These are phyloP conservation scores for Cerastoderma edule DNA, from an alignment of 2,888 invertebrate species.

Conservation along the genomic window DNA sequence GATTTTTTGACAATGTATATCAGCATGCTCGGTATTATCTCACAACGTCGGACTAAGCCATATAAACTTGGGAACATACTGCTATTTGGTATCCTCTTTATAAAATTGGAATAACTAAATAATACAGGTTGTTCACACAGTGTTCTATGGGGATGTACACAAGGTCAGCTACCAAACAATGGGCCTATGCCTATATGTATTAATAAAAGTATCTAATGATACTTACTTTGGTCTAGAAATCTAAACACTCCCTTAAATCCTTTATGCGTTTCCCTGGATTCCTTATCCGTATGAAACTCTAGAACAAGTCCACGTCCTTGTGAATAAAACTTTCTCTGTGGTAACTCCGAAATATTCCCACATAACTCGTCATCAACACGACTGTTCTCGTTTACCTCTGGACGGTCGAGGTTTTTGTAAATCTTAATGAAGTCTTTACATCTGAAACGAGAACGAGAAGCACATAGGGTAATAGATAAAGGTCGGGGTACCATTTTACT, in stretches of 20 bases:
- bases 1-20: too few relatives aligned
- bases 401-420: constrained; percentile 79
- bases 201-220: neutral
- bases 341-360: constrained; percentile 77
- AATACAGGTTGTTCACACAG: too few relatives aligned
- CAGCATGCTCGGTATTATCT: too few relatives aligned
- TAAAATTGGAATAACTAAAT: too few relatives aligned
- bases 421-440: constrained; percentile 81
- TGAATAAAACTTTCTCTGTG: constrained; percentile 79
- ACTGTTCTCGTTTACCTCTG: constrained; percentile 81
- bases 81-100: too few relatives aligned
- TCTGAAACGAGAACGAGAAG: too few relatives aligned
- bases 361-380: constrained; percentile 77
- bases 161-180: too few relatives aligned
- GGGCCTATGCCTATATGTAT: too few relatives aligned
- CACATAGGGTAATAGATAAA: too few relatives aligned
- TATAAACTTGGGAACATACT: neutral
- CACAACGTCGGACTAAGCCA: neutral
- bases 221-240: constrained; percentile 82
- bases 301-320: constrained; percentile 78
- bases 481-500: too few relatives aligned
- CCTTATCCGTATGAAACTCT: constrained; percentile 79
- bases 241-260: constrained; percentile 81
- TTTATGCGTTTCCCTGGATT: constrained; percentile 62
- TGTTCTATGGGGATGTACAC: too few relatives aligned